These are phyloP conservation scores for Deroplatys truncata DNA, from an alignment of 2,888 invertebrate species.

Conservation along the genomic window DNA sequence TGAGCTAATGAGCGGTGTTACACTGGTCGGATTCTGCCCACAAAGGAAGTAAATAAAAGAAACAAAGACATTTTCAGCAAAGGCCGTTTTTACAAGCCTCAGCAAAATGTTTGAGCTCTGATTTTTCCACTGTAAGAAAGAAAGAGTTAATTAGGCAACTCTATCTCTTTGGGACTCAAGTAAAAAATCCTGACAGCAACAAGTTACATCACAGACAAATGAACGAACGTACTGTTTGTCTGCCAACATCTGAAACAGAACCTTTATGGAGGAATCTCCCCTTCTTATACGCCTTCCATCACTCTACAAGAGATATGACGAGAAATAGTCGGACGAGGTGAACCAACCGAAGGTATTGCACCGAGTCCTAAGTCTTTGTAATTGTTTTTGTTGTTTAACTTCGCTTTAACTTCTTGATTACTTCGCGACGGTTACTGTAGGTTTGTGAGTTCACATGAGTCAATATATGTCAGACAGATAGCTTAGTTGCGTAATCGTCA, in stretches of 20 bases:
- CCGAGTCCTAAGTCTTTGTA: no score
- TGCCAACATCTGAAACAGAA: neutral
- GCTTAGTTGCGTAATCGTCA: no score
- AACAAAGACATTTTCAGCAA: neutral
- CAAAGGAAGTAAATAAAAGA: neutral
- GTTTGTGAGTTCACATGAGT: no score
- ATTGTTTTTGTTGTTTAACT: no score
- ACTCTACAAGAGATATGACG: no score
- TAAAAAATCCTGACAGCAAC: neutral
- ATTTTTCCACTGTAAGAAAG: neutral
- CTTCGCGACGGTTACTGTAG: no score
- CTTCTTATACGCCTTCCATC: no score
- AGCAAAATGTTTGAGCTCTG: neutral
- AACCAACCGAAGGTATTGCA: no score
- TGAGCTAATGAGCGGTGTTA: neutral
- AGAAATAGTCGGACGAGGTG: no score
- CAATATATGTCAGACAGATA: no score
- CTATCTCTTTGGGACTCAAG: neutral
- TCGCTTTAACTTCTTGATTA: no score
- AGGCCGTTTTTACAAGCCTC: neutral
- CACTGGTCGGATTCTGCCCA: neutral
- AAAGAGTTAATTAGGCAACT: neutral
- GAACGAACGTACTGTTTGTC: neutral
- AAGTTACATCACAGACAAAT: neutral
- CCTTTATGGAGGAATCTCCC: no score